A percentile compares a stretch with the other conserved stretches of the same genome.
Evolutionary conservation across 2,797 vertebrate genomes (phyloP).

Genomic region (Channallabes apus): DNA sequence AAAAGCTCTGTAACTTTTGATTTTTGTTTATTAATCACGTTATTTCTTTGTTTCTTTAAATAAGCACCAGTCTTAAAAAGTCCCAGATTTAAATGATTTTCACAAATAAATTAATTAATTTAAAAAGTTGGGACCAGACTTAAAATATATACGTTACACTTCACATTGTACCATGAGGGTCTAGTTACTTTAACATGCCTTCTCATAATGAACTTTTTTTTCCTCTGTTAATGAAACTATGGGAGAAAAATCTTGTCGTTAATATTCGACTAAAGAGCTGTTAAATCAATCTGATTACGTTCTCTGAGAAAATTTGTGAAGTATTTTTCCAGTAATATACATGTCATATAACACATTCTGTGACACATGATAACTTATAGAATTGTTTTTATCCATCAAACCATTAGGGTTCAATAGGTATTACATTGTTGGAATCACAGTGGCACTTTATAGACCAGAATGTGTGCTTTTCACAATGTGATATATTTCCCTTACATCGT

Average conservation of each 20-base stretch:
- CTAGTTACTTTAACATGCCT: not conserved
- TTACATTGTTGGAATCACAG: slow-evolving; percentile 9
- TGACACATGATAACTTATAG: not conserved
- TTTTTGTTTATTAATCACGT: not conserved
- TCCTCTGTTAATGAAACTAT: not conserved
- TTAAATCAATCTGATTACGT: not conserved
- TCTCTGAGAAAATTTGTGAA: not conserved
- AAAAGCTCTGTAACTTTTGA: not conserved
- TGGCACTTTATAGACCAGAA: slow-evolving; percentile 19
- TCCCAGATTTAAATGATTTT: not conserved
- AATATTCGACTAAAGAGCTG: not conserved
- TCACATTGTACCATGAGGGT: not conserved
- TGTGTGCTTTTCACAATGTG: not conserved
- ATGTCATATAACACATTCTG: not conserved
- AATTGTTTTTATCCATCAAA: not conserved
- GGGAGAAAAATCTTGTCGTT: not conserved
- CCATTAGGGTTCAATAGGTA: not conserved
- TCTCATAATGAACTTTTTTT: not conserved
- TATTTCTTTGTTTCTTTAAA: not conserved
- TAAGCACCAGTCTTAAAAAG: not conserved
- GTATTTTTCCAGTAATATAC: not conserved
- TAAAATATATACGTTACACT: not conserved
- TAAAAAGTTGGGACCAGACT: not conserved
- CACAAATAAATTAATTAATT: not conserved
- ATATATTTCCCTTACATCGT: not conserved